phyloP scores from a whole-genome alignment of 2,797 vertebrate genomes.

The Smutsia temminckii region DNA sequence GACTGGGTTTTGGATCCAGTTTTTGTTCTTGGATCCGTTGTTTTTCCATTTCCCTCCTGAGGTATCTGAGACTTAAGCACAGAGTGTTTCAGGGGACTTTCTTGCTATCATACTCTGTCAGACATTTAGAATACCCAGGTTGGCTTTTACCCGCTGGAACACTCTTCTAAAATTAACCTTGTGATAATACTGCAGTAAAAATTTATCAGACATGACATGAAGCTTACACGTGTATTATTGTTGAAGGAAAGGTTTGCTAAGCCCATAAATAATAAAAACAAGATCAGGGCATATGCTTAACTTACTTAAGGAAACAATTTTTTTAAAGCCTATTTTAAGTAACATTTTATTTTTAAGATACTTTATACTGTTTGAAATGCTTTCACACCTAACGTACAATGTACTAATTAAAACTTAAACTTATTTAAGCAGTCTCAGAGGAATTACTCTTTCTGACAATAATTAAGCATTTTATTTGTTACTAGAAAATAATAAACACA shows the following conservation, averaged over 20 bases:
- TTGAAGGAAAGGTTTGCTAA: constrained; percentile 18
- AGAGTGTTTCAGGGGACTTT: constrained; percentile 51
- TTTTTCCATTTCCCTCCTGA: constrained; percentile 45
- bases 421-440: neutral
- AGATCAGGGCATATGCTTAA: neutral
- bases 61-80: neutral
- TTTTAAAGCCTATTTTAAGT: constrained; percentile 41
- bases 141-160: constrained; percentile 23
- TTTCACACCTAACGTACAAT: neutral
- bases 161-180: constrained; percentile 55
- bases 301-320: constrained; percentile 2
- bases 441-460: neutral
- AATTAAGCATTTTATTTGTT: constrained; percentile 49
- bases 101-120: neutral
- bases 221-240: neutral
- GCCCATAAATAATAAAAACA: constrained; percentile 48
- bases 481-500: constrained; percentile 15
- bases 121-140: constrained; percentile 22
- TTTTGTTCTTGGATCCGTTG: constrained; percentile 50
- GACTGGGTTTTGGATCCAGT: constrained; percentile 41
- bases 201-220: constrained; percentile 33
- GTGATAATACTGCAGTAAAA: constrained; percentile 39
- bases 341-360: constrained; percentile 57
- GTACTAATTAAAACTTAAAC: constrained; percentile 26
- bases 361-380: constrained; percentile 42